These are phyloP conservation scores for Brachypteracias leptosomus DNA, from an alignment of 2,113 vertebrate genomes.

Conservation along the genomic window DNA sequence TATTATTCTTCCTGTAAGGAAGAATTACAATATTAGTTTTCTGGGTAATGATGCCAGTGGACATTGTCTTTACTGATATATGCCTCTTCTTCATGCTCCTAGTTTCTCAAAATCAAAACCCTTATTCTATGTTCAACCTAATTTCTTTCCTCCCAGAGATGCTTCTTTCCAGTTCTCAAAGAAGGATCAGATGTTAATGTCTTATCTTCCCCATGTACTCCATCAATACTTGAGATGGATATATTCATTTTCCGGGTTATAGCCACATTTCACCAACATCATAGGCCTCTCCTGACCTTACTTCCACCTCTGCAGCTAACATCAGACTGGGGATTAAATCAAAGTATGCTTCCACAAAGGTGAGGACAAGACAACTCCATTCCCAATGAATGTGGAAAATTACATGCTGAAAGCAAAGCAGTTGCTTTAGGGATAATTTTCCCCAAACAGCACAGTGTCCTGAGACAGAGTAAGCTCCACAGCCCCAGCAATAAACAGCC, in stretches of 20 bases:
- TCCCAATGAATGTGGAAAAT: not conserved
- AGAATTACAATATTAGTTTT: not conserved
- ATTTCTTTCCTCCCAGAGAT: not conserved
- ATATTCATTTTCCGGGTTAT: not conserved
- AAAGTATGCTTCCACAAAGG: not conserved
- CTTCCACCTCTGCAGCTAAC: not conserved
- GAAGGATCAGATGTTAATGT: too few relatives aligned
- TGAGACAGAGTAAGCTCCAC: not conserved
- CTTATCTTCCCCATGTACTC: not conserved
- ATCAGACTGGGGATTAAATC: not conserved
- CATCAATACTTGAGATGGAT: not conserved
- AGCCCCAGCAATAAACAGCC: not conserved
- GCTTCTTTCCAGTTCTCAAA: not conserved
- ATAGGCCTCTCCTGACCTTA: not conserved
- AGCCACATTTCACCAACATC: not conserved
- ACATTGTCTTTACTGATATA: not conserved
- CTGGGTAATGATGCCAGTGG: not conserved
- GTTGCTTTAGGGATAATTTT: not conserved
- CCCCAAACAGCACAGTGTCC: accelerated
- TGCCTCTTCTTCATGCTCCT: not conserved
- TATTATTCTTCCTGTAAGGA: not conserved
- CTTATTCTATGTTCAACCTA: not conserved
- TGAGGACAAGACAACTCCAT: not conserved
- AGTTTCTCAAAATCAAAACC: not conserved
- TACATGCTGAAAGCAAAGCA: not conserved